These are phyloP conservation scores for Zaprionus ornatus DNA, from an alignment of 1,140 invertebrate genomes.

Conservation along the genomic window DNA sequence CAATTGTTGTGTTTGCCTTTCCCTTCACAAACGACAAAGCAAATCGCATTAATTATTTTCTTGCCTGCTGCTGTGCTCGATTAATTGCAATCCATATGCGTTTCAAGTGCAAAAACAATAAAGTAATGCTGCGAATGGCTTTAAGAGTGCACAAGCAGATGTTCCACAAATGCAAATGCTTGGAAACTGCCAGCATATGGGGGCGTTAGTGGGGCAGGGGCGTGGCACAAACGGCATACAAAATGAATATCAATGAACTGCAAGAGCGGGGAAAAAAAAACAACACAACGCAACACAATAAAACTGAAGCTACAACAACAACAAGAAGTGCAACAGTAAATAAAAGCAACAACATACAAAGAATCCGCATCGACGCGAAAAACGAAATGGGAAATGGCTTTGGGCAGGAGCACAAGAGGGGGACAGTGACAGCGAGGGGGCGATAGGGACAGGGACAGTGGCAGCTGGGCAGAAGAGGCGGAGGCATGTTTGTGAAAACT, in stretches of 20 bases:
- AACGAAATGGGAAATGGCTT: slow-evolving; percentile 17
- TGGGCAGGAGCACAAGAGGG: background rate
- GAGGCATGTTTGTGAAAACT: slow-evolving; percentile 41
- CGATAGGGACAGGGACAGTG: background rate
- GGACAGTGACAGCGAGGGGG: background rate
- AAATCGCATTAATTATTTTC: slow-evolving; percentile 31
- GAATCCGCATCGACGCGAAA: slow-evolving; percentile 20
- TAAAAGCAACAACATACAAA: slow-evolving; percentile 23
- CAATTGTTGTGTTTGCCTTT: background rate
- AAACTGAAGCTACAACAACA: slow-evolving; percentile 6
- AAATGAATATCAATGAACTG: slow-evolving; percentile 64
- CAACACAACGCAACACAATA: slow-evolving; percentile 21
- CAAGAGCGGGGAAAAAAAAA: slow-evolving; percentile 36
- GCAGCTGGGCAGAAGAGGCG: background rate
- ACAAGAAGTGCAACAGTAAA: slow-evolving; percentile 19
- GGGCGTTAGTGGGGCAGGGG: slow-evolving; percentile 28
- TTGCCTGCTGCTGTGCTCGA: slow-evolving; percentile 7
- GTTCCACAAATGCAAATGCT: slow-evolving; percentile 28
- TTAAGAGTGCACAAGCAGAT: slow-evolving; percentile 1
- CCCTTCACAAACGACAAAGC: slow-evolving; percentile 9
- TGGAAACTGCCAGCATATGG: slow-evolving; percentile 1
- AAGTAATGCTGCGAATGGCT: slow-evolving; percentile 7
- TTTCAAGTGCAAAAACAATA: slow-evolving; percentile 27
- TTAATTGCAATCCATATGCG: slow-evolving; percentile 35
- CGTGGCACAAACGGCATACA: slow-evolving; percentile 51